Evolutionary conservation across 1,140 invertebrate species (phyloP), one percentile per base, ranked within the genome.

Genomic region (Papilio helenus): DNA sequence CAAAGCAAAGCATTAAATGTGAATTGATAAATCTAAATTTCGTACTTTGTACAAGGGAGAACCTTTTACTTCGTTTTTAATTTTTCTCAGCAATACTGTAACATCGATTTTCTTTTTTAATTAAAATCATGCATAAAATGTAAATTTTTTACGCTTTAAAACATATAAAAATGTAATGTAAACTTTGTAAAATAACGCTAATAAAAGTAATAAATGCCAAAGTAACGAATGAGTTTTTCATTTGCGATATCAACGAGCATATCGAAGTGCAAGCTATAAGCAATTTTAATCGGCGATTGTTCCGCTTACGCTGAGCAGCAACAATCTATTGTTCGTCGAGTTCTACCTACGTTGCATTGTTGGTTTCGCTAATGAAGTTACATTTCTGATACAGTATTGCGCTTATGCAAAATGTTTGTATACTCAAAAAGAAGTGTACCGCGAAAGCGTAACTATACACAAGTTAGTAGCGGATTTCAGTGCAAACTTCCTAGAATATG

Each of bases 251-350:
- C 83, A 79, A 82, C 74, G 51, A 84, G 74, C 83, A 85, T 91
- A 88, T 90, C 90, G 87, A 80, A 83, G 71, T 80, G 81, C 84
- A 85, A 89, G 92, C 90, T 89, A 90, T 89, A 92, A 93, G 92
- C 92, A 92, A 85, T 88, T 88, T 89, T 87, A 91, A 89, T 89
- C 88, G 83, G 76, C 88, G 89, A 92, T 93, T 92, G 91, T 92
- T 93, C 87, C 84, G 86, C 80, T 87, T 88, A 85, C 84, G 85
- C 81, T 82, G 76, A 86, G 84, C 86, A 88, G 82, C 90, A 86
- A 88, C 88, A 87, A 80, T 65, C 88, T 82, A 90, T 92, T 92
- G 91, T 92, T 89, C 81, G 79, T 12, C 23, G 61, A 68, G 61
- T 68, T 68, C 65, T 26, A 79, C 71, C 44, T 73, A 71, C 80